Evolutionary conservation across 2,888 invertebrate species (phyloP), one percentile per base, ranked within the genome.

Genomic region (Chromoteleia sp.): DNA sequence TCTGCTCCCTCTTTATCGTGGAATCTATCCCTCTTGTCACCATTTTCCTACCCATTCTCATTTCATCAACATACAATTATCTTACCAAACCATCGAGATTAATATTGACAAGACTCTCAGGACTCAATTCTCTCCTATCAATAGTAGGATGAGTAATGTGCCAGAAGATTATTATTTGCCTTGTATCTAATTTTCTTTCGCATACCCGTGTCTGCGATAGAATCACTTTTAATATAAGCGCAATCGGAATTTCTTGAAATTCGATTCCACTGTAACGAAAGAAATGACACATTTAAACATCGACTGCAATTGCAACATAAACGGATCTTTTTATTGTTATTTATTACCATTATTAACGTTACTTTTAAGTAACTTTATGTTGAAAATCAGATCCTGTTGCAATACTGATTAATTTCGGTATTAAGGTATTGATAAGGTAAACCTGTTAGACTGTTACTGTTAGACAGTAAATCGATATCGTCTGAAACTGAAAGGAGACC

Each of bases 51-150:
- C 48, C 52, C 15, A 71, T 39, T 70, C 61, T 63, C 54, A 36
- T 74, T 80, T 58, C 70, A 68, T 68, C 68, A 74, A 70, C 74
- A 56, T 70, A 61, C 80, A 80, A 80, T 80, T 74, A 80, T 74
- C 39, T 74, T 74, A 63, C 74, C 65, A 59, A 71, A 33, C 74
- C 50, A 74, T 74, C 61, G 63, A 30, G 21, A 80, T 74, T 80
- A 74, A 74, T 80, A 80, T 80, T 80, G 74, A 80, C 74, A 80
- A 74, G 68, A 54, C 63, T 56, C 61, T 74, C 50, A 68, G 63
- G 43, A 61, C 54, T 70, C 63, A 56, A 74, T 80, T 80, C 63
- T 17, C 63, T 61, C 63, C 45, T 61, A 68, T 80, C 74, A 67
- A 74, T 74, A 58, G 56, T 36, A 19, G 45, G 56, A 70, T 36